Percentiles rank a stretch among this genome's conserved stretches.
These are phyloP conservation scores for Pristionchus mayeri DNA, from an alignment of 2,888 invertebrate genomes.

Conservation along the genomic window DNA sequence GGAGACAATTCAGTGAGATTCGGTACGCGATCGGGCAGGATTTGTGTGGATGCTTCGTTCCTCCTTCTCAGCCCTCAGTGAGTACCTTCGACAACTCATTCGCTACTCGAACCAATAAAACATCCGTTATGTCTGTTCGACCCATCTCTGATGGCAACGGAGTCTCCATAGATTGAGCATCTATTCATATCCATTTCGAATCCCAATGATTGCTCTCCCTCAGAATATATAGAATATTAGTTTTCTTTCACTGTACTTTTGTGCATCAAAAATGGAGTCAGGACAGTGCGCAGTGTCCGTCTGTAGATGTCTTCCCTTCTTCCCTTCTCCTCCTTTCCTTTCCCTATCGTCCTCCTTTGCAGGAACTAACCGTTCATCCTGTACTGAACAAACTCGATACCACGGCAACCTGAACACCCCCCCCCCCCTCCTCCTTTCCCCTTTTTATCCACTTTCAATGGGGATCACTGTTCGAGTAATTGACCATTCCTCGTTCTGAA, in stretches of 20 bases:
- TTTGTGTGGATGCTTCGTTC: constrained; percentile 43
- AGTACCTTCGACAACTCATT: background rate
- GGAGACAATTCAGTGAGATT: constrained; percentile 44
- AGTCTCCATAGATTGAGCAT: constrained; percentile 21
- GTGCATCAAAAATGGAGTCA: background rate
- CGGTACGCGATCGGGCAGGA: constrained; percentile 46
- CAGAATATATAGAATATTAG: too few species aligned
- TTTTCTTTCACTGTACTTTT: too few species aligned
- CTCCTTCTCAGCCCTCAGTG: constrained; percentile 26
- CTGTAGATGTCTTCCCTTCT: background rate
- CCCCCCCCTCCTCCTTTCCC: background rate
- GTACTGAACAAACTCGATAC: background rate
- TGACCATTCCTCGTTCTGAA: too few species aligned
- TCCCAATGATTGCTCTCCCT: background rate
- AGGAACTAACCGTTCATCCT: background rate
- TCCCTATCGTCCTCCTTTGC: constrained; percentile 13
- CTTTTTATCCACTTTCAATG: background rate
- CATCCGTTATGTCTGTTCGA: background rate
- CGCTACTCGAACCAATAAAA: constrained; percentile 36
- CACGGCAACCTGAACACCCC: background rate
- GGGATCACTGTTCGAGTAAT: background rate
- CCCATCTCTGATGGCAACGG: background rate
- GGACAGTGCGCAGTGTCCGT: background rate
- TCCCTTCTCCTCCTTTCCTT: background rate
- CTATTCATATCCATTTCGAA: background rate